Percentiles rank a stretch among this genome's conserved stretches.
These are phyloP conservation scores for Cheirogaleus medius DNA, from an alignment of 2,113 vertebrate genomes.

Conservation along the genomic window DNA sequence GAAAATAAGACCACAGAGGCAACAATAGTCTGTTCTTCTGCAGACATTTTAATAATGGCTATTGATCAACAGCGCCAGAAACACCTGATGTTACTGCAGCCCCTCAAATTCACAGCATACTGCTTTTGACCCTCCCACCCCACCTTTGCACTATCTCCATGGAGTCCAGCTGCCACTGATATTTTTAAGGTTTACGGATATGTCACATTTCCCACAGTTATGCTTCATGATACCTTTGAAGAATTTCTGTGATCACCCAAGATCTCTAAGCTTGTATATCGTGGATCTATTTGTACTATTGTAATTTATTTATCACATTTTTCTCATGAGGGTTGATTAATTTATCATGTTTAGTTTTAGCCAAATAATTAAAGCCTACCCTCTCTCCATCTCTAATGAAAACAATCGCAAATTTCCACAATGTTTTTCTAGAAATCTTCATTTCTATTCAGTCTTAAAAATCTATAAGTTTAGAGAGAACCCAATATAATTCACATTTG, in stretches of 20 bases:
- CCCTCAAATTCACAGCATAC: not conserved
- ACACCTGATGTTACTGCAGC: not conserved
- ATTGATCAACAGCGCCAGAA: not conserved
- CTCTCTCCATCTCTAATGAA: not conserved
- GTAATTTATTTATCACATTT: constrained; percentile 10
- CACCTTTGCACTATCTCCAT: not conserved
- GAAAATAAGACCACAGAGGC: not conserved
- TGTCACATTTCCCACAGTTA: not conserved
- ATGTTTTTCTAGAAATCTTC: constrained; percentile 40
- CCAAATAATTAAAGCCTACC: not conserved
- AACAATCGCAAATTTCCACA: not conserved
- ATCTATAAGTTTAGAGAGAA: not conserved
- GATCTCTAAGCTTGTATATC: not conserved
- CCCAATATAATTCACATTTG: not conserved
- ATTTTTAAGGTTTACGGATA: not conserved
- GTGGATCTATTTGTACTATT: not conserved
- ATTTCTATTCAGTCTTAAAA: constrained; percentile 34
- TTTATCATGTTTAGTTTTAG: constrained; percentile 1
- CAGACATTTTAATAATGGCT: not conserved
- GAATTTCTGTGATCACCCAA: not conserved
- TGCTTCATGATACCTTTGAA: not conserved
- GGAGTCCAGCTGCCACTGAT: not conserved
- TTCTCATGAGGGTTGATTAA: not conserved
- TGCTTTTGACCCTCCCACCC: not conserved
- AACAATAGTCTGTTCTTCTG: not conserved